Base-by-base conservation (phyloP, 2,113 vertebrate species). In the Dolichotis patagonum region DNA sequence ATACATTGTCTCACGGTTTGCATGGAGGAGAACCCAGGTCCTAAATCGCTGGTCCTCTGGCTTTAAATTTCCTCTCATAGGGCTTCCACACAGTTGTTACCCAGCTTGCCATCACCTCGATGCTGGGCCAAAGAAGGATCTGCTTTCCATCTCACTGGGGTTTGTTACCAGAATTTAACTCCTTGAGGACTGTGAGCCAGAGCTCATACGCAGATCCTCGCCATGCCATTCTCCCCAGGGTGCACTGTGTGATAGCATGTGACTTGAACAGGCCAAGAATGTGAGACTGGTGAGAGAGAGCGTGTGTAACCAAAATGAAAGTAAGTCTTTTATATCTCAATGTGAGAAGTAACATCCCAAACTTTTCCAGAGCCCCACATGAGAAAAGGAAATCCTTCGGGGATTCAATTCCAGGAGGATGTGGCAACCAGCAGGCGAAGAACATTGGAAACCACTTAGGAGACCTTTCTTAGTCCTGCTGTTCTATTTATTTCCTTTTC, bases 171-270 rank as follows among this genome's bases (percentile, higher is more conserved):
- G 35, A 52, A 56, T 49, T 65, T 26, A 14, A 24, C 58, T 38
- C 41, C 65, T 41, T 8, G 14, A 67, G 38, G 62, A 43, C 85
- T 46, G 1, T 38, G 28, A 32, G 38, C 38, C 89, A 81, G 67
- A 90, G 13, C 28, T 17, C n/a, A 22, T 2, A n/a, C 10, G 88
- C 58, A 14, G 16, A 3, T 73, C 54, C 56, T 46, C 65, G 60
- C 7, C 35, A 0, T 0, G 0, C 56, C 62, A 49, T 6, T 12
- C 80, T 58, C 8, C 73, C 38, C 16, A 5, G 1, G 14, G 28
- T 12, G 32, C 6, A 30, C 24, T 0, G 10, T 52, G 24, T 24
- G 26, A 16, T 12, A 24, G 5, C 38, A 24, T 49, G 20, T 58
- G 32, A 56, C 46, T 91, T 93, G 30, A 54, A 3, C 52, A 52